Conservation (phyloP, 2,797 vertebrate genomes). For the Enteromius fasciolatus region DNA sequence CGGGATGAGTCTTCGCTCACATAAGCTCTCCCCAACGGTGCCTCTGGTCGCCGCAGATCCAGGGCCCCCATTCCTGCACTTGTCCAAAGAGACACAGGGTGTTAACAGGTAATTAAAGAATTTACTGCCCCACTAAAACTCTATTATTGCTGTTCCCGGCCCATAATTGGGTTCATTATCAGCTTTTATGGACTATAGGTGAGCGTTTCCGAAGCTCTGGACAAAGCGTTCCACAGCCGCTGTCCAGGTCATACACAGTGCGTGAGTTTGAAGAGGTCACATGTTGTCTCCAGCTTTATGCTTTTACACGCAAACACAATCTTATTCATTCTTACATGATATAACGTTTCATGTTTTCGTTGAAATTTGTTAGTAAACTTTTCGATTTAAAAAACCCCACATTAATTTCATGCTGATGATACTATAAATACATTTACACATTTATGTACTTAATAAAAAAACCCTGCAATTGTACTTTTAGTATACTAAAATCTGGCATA, state of each 20-base stretch:
- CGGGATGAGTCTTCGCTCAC: conserved; percentile 56
- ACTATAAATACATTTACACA: not conserved
- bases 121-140: conserved; percentile 84
- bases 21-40: conserved; percentile 10
- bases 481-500: not conserved
- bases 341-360: not conserved
- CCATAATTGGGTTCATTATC: conserved; percentile 84
- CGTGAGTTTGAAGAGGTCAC: conserved; percentile 26
- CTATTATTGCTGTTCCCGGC: conserved; percentile 80
- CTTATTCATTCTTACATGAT: not conserved
- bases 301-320: not conserved
- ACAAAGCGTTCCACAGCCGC: conserved; percentile 56
- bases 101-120: conserved; percentile 85
- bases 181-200: conserved; percentile 82
- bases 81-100: conserved; percentile 77
- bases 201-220: conserved; percentile 69
- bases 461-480: not conserved
- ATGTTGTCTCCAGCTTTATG: conserved; percentile 19
- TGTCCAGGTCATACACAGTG: conserved; percentile 32
- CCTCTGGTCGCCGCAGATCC: conserved; percentile 51
- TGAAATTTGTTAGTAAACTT: not conserved
- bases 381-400: not conserved
- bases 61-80: conserved; percentile 60
- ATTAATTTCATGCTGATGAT: not conserved
- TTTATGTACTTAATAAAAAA: not conserved